A percentile compares a stretch with the other conserved stretches of the same genome.
Evolutionary conservation across 2,113 vertebrate genomes (phyloP).

Genomic region (Coturnix japonica): DNA sequence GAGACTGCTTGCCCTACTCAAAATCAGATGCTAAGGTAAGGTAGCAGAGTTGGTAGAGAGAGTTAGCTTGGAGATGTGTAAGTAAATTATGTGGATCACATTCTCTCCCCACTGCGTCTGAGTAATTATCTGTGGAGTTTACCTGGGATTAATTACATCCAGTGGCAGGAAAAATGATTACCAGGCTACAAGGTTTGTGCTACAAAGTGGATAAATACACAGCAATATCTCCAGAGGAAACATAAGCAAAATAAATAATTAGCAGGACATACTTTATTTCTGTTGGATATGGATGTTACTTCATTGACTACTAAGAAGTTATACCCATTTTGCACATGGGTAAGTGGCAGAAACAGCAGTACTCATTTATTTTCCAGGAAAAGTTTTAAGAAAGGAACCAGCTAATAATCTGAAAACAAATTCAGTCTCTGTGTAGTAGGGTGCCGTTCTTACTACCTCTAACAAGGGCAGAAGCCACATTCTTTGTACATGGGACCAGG

Average conservation of each 20-base stretch:
- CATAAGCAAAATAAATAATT: neutral
- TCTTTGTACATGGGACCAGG: neutral
- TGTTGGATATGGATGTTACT: neutral
- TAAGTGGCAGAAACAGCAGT: neutral
- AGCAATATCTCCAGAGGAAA: neutral
- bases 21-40: slow-evolving; percentile 86
- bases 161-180: neutral
- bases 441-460: neutral
- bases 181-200: neutral
- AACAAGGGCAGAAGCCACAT: neutral
- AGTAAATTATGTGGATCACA: neutral
- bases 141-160: neutral
- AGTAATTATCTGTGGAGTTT: neutral
- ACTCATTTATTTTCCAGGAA: neutral
- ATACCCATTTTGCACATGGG: neutral
- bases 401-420: neutral
- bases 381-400: neutral
- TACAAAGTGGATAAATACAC: neutral
- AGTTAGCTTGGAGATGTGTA: slow-evolving; percentile 15
- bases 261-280: neutral
- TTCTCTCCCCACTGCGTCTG: neutral
- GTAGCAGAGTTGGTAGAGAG: slow-evolving; percentile 48
- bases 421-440: neutral
- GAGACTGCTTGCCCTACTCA: slow-evolving; percentile 75
- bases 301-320: neutral